phyloP scores from a whole-genome alignment of 2,888 invertebrate species.

The Cephalotes varians region DNA sequence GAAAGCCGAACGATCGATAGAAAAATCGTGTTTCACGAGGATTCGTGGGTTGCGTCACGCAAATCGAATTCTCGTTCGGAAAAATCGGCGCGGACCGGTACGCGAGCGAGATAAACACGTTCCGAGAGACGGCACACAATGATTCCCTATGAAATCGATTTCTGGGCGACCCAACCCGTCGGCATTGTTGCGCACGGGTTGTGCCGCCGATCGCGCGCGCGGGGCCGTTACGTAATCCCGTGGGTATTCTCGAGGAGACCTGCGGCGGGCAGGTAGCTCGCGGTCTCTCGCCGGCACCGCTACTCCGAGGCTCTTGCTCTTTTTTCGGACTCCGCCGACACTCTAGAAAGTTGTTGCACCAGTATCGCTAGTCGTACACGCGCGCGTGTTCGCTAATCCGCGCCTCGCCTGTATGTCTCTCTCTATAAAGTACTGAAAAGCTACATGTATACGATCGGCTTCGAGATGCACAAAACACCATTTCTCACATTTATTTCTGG shows the following conservation, averaged over 20 bases:
- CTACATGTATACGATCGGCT: background rate
- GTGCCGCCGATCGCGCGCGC: conserved; percentile 58
- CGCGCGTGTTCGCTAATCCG: conserved; percentile 38
- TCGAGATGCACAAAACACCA: background rate
- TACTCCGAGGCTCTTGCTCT: conserved; percentile 63
- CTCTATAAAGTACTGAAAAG: conserved; percentile 34
- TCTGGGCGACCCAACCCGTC: conserved; percentile 57
- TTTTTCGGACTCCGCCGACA: conserved; percentile 62
- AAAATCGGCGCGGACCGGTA: conserved; percentile 68
- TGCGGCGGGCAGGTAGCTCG: conserved; percentile 67
- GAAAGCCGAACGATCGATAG: conserved; percentile 62
- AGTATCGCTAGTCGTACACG: conserved; percentile 70
- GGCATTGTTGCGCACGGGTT: conserved; percentile 69
- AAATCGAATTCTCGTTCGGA: conserved; percentile 71
- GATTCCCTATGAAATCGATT: conserved; percentile 79
- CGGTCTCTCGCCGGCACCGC: conserved; percentile 65
- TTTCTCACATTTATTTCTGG: background rate
- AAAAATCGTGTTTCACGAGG: conserved; percentile 60
- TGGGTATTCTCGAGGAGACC: conserved; percentile 72
- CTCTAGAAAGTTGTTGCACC: conserved; percentile 75
- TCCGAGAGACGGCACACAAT: conserved; percentile 51
- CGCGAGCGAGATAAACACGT: conserved; percentile 41
- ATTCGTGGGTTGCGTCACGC: conserved; percentile 70
- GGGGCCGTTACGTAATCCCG: conserved; percentile 66
- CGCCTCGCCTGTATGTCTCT: conserved; percentile 2